Base-by-base conservation (phyloP, 37 sponge, comb jelly and placozoan genomes). In the Diacarnus erythraeanus region DNA sequence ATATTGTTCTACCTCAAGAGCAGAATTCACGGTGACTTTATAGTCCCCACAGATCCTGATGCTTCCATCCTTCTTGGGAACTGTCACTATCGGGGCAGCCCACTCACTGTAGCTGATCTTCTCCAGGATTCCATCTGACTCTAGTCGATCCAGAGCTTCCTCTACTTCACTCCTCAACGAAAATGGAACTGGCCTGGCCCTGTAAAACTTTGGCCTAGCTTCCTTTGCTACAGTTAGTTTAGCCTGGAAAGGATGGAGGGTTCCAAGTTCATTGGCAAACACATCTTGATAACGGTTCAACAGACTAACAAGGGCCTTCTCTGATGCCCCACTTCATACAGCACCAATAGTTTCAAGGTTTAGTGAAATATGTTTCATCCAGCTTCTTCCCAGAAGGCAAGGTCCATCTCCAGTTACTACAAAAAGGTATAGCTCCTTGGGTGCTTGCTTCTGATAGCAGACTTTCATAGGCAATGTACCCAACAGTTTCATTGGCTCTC, bases 81-180 rank as follows among this genome's bases (percentile, higher is more conserved):
- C n/a, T n/a, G n/a, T 31, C 26, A 83, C 84, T 3, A 83, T 38
- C 6, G 84, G 84, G 0, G 77, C 69, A 21, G 84, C 84, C 84
- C 77, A 75, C 42, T 66, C 70, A 68, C 77, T 76, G 70, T 66
- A 39, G 1, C 36, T 31, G 17, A 83, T 73, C 59, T 38, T 74
- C 36, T 82, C 75, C 18, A 82, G n/a, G 35, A 82, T 27, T 1
- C 84, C 84, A 38, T 35, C 38, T 25, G 18, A 21, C 39, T 83
- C 84, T 43, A 83, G 59, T 29, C 69, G 69, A 23, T 64, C 59
- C 38, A 83, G 20, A 26, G 72, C 76, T 44, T 51, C 10, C n/a
- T 74, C 76, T 2, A 83, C 76, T 18, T 42, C 40, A 2, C 57
- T 61, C 38, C 47, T 75, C 31, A 75, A 10, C 17, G 77, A 57